Evolutionary conservation across 2,797 vertebrate species (phyloP), one percentile per base, ranked within the genome.

Genomic region (Typhlichthys subterraneus): DNA sequence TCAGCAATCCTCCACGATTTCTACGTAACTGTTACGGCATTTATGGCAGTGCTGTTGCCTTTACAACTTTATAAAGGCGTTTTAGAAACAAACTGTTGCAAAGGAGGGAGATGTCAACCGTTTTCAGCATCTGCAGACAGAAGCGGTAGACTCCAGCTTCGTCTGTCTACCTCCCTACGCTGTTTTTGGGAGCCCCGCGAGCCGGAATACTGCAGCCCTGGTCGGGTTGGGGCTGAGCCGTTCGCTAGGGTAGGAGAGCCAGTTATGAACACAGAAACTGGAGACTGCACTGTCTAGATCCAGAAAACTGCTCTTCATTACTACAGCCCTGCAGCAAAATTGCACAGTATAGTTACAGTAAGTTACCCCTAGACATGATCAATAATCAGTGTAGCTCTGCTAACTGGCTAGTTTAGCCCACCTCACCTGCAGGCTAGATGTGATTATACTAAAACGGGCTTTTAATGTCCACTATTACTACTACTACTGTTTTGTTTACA

Each of bases 91-190:
- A 77, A 85, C 77, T 85, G 53, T 70, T 47, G 42, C 72, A 54
- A 63, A 63, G 61, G 70, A 42, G 56, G n/a, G 42, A 76, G 59
- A 76, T 86, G 84, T 76, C 78, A 75, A 85, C 78, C 68, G 83
- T 65, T 88, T 80, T 70, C 77, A 86, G 85, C 87, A 88, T 87
- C 89, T 81, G 84, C 79, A 76, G 67, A 78, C 81, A 56, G 72
- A 70, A 82, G 83, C 82, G 59, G 73, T 78, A 85, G 80, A 80
- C 76, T 75, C 82, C 74, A 51, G 80, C 86, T 71, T 63, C 58
- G 84, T 67, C 73, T 73, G 57, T 48, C 69, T 77, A 76, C 69
- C 70, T 70, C 57, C 62, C 67, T 65, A 62, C 68, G 69, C 73
- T 59, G 68, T 64, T 59, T 70, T 77, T 38, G 72, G 80, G 72